Base-by-base conservation (phyloP, 2,797 vertebrate genomes). In the Enteromius unitaeniatus region DNA sequence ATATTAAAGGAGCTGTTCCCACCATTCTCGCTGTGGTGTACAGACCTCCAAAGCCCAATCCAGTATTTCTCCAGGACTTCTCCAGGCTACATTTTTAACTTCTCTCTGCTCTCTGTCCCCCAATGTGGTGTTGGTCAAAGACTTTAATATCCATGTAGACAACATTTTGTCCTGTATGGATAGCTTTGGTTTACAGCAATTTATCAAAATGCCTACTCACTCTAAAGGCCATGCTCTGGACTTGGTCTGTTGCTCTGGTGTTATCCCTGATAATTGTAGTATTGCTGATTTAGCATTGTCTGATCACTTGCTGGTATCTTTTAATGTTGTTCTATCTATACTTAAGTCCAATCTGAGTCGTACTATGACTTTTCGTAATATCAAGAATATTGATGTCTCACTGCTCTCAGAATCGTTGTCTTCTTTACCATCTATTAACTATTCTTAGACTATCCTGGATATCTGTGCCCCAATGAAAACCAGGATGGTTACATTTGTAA, bases 141-240 rank as follows among this genome's bases (percentile, higher is more conserved):
- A 28, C 26, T 6, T 62, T 28, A 62, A 8, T 10, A 68, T 40
- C 19, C 31, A 5, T 21, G 31, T 21, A 17, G 17, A 67, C 31
- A 37, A 37, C 17, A 7, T 40, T 34, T 34, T 34, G 34, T 34
- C 34, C 34, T 34, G 34, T 34, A 34, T 51, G 23, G 72, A 55
- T 49, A 6, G 47, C 15, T 49, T 49, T 49, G 14, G 15, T 4
- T 49, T 49, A 17, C 14, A 49, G 14, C 15, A 49, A 49, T 49
- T 49, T 15, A 49, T 49, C 6, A 15, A 15, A 3, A 14, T 47
- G 13, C 78, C 67, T 28, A 70, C 79, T 11, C 79, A 81, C 11
- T 55, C 8, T 5, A 81, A 81, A 73, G 79, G 67, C 11, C 49
- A 81, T 58, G 60, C 45, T 34, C 31, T 81, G 28, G 49, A 81